Evolutionary conservation across 2,113 vertebrate species (phyloP), one percentile per base, ranked within the genome.

Genomic region (Turnix velox): DNA sequence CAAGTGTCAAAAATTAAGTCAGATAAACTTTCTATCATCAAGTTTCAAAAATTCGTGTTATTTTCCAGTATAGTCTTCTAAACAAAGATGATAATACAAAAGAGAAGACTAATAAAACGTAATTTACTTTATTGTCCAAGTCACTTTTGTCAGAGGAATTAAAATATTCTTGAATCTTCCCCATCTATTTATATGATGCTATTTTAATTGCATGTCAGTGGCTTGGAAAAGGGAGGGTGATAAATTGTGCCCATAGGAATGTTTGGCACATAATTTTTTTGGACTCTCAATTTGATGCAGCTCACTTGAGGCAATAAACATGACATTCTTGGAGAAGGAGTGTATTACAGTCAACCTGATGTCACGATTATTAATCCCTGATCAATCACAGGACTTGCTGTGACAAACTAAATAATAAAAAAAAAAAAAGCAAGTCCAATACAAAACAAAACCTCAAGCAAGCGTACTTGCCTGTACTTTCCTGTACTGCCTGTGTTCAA

Each of bases 191-290:
- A 49, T 94, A 52, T 92, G 94, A 96, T 94, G 84, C 59, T 76
- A 57, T 93, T 97, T 97, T 97, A 98, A 97, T 98, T 97, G 93
- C 89, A 89, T 97, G 96, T 97, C 96, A 97, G 80, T 88, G 74
- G 24, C 83, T 94, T 91, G 92, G 87, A 93, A 95, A 85, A 94
- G 62, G 79, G 33, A 13, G 17, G 90, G 30, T 96, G 97, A 97
- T 2, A 7, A 90, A 97, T 95, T 96, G 88, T 12, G 23, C 92
- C 92, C 94, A 55, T 20, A 96, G 95, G 95, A 97, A 76, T 4
- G 33, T 91, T 92, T 95, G 91, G 82, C 67, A 77, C 57, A 33
- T 89, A 84, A 95, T 81, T 87, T 73, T 81, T 72, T 84, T 37
- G 78, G 85, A 90, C 90, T 96, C 96, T 92, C 89, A 93, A 94